These are phyloP conservation scores for Liopterus haemorrhoidalis DNA, from an alignment of 2,888 invertebrate genomes.

Conservation along the genomic window DNA sequence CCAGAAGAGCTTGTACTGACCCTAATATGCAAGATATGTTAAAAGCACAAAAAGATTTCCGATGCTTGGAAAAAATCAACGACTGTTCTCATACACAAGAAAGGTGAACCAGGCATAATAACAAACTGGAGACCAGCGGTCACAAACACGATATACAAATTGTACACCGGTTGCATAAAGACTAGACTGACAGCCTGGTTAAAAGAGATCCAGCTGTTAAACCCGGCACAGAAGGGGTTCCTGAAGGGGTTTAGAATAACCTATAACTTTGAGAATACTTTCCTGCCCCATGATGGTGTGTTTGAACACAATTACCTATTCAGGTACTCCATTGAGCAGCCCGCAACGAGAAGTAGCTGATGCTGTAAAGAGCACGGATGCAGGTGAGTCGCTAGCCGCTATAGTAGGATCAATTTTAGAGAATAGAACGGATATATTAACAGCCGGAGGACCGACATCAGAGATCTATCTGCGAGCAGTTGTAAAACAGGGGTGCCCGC, in stretches of 20 bases:
- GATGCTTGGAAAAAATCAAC: no score
- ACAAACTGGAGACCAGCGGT: no score
- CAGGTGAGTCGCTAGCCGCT: background rate
- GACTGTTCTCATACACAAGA: no score
- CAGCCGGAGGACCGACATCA: no score
- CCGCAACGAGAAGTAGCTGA: conserved; percentile 36
- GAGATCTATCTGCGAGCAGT: background rate
- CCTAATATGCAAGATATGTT: no score
- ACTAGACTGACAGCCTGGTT: conserved; percentile 30
- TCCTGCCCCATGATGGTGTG: conserved; percentile 37
- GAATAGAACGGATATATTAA: background rate
- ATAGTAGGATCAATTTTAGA: background rate
- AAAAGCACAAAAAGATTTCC: no score
- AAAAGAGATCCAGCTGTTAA: conserved; percentile 17
- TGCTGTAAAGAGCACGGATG: conserved; percentile 32
- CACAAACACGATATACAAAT: conserved; percentile 31
- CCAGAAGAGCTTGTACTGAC: no score
- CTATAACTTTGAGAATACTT: no score
- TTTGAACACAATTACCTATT: conserved; percentile 39
- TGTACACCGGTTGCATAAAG: conserved; percentile 30
- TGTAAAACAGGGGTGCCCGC: conserved; percentile 39
- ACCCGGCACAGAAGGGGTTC: conserved; percentile 39
- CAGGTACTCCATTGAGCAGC: conserved; percentile 33
- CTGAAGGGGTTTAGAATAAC: no score
- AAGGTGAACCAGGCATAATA: no score